Evolutionary conservation across 1,140 invertebrate genomes (phyloP), one percentile per base, ranked within the genome.

Genomic region (Drosophila oshimai): DNA sequence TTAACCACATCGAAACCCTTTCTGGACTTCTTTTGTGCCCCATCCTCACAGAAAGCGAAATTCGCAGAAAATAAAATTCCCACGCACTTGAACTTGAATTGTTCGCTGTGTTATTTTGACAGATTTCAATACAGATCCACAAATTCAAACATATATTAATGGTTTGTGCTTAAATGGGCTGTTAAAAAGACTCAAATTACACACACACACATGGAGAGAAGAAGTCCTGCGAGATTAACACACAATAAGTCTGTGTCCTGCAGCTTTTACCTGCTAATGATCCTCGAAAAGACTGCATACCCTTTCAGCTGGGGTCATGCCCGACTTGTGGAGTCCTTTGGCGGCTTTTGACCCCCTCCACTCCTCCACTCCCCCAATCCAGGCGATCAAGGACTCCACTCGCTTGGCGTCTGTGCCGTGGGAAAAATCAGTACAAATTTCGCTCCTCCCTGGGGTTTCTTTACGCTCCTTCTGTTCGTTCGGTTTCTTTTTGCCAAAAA

Each of bases 21-120:
- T 17, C 29, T 20, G 0, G 5, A 13, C 17, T 9, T 17, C 6
- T 7, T 17, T 18, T 22, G 4, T 4, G 1, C 0, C 2, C 20
- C 22, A 39, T 13, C 7, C n/a, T 7, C 3, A 9, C 10, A 6
- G 28, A 3, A 13, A 60, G n/a, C 26, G 42, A 39, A 72, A 86
- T 84, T 84, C 80, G 80, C 61, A 64, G 80, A 84, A 84, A 54
- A 42, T 29, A 42, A 75, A 68, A 62, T 84, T 84, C 80, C 80
- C 80, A 84, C 80, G 80, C 80, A 84, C 80, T 84, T 84, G 80
- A 84, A 84, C 75, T 80, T 83, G 79, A 83, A 84, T 80, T 80
- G 57, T 65, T 37, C 26, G 60, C 39, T 53, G 55, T 44, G 33
- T 44, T 74, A 74, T 83, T 83, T 83, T 77, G 76, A 79, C 76